Percentiles rank a stretch among this genome's conserved stretches.
Conservation (phyloP, 64 coral and sea anemone species). For the Porites lutea region DNA sequence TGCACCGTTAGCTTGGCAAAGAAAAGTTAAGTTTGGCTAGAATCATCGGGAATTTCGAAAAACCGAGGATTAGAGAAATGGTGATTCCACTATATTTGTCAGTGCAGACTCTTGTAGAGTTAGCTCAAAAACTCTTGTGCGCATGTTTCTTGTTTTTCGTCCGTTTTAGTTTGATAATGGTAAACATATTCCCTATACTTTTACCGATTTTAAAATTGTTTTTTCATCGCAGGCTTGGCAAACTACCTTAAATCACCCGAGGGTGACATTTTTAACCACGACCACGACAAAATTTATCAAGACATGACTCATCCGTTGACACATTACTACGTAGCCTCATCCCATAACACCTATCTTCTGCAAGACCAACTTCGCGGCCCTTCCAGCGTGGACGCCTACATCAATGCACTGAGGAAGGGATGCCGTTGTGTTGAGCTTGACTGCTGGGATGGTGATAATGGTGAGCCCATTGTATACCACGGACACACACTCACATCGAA, state of each 20-base stretch:
- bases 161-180: too few species aligned
- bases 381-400: slow-evolving; percentile 93
- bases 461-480: slow-evolving; percentile 94
- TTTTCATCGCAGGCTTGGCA: slow-evolving; percentile 74
- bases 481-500: slow-evolving; percentile 96
- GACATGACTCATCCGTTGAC: slow-evolving; percentile 89
- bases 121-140: too few species aligned
- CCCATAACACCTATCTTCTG: slow-evolving; percentile 93
- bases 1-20: too few species aligned
- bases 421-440: slow-evolving; percentile 87
- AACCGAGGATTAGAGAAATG: too few species aligned
- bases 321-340: slow-evolving; percentile 97
- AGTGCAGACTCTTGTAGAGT: too few species aligned
- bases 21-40: too few species aligned
- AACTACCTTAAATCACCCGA: slow-evolving; percentile 69
- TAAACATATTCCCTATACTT: too few species aligned
- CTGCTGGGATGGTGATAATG: slow-evolving; percentile 95
- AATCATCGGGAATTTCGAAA: too few species aligned
- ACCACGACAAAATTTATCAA: slow-evolving; percentile 84
- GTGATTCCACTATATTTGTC: too few species aligned
- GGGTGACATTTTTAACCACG: slow-evolving; percentile 84
- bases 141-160: too few species aligned
- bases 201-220: not conserved
- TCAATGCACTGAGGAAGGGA: slow-evolving; percentile 78
- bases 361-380: slow-evolving; percentile 89